phyloP scores from a whole-genome alignment of 2,888 invertebrate genomes.

The Nudaria mundana region DNA sequence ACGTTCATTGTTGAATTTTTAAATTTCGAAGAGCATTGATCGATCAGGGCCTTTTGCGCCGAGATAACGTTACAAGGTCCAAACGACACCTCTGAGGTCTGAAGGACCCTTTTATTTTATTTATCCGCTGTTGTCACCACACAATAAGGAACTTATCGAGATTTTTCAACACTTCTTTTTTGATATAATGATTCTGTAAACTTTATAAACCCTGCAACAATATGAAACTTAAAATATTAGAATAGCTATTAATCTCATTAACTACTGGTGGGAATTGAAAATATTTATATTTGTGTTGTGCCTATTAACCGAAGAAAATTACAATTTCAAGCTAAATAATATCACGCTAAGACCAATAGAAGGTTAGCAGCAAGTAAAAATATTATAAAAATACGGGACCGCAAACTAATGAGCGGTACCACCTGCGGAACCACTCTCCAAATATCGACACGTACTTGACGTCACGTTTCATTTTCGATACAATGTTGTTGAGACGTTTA shows the following conservation, averaged over 20 bases:
- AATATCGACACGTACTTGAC: not conserved
- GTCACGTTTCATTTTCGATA: constrained; percentile 37
- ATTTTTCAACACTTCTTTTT: constrained; percentile 33
- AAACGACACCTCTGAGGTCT: constrained; percentile 53
- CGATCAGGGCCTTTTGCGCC: constrained; percentile 57
- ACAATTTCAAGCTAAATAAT: too few species aligned
- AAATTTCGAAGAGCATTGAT: constrained; percentile 64
- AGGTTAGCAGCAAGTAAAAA: too few species aligned
- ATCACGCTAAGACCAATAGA: too few species aligned
- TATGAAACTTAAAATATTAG: too few species aligned
- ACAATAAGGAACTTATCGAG: constrained; percentile 57
- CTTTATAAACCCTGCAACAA: not conserved
- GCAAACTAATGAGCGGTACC: too few species aligned
- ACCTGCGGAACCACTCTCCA: constrained; percentile 15
- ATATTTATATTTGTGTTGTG: too few species aligned
- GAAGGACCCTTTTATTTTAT: constrained; percentile 33
- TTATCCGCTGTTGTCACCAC: constrained; percentile 53
- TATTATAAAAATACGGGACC: too few species aligned
- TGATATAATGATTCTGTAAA: constrained; percentile 24
- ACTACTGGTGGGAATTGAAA: too few species aligned
- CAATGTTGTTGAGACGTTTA: constrained; percentile 44
- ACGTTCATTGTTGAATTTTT: constrained; percentile 57
- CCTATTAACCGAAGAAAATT: too few species aligned
- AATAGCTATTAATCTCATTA: too few species aligned
- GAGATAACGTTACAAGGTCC: constrained; percentile 67